These are phyloP conservation scores for Cactoblastis cactorum DNA, from an alignment of 2,888 invertebrate species.

Conservation along the genomic window DNA sequence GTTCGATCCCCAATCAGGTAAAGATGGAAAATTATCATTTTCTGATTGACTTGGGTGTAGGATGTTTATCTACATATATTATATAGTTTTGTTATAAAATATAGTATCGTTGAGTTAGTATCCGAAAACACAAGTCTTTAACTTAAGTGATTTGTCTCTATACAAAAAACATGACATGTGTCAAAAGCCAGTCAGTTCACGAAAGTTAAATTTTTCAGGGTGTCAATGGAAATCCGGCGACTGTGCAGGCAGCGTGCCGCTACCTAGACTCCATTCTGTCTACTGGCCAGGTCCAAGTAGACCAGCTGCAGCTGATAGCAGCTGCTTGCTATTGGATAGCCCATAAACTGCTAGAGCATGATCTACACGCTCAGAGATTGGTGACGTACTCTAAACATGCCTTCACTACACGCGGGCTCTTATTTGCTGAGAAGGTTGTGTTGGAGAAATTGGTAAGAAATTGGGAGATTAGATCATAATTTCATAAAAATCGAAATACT, in stretches of 20 bases:
- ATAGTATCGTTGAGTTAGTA: too few relatives aligned
- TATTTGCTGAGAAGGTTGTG: constrained; percentile 45
- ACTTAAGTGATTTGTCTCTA: too few relatives aligned
- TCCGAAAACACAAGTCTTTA: too few relatives aligned
- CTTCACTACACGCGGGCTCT: constrained; percentile 35
- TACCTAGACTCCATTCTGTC: constrained; percentile 52
- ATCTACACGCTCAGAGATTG: constrained; percentile 33
- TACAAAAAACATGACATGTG: too few relatives aligned
- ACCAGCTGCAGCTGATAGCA: constrained; percentile 51
- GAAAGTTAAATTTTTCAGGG: too few relatives aligned
- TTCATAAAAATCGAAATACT: not conserved
- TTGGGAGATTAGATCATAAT: not conserved
- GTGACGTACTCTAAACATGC: constrained; percentile 41
- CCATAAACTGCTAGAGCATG: constrained; percentile 48
- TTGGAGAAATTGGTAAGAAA: constrained; percentile 44
- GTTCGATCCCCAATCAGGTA: too few relatives aligned
- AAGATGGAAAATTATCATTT: too few relatives aligned
- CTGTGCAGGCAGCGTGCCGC: constrained; percentile 55
- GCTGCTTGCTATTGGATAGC: constrained; percentile 67
- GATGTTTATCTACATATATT: too few relatives aligned
- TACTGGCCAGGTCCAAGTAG: constrained; percentile 30
- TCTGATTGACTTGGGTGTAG: too few relatives aligned
- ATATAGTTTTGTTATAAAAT: too few relatives aligned
- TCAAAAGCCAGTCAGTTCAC: too few relatives aligned
- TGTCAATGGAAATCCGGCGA: constrained; percentile 51